phyloP scores from a whole-genome alignment of 2,113 vertebrate species.

The Montifringilla adamsi region DNA sequence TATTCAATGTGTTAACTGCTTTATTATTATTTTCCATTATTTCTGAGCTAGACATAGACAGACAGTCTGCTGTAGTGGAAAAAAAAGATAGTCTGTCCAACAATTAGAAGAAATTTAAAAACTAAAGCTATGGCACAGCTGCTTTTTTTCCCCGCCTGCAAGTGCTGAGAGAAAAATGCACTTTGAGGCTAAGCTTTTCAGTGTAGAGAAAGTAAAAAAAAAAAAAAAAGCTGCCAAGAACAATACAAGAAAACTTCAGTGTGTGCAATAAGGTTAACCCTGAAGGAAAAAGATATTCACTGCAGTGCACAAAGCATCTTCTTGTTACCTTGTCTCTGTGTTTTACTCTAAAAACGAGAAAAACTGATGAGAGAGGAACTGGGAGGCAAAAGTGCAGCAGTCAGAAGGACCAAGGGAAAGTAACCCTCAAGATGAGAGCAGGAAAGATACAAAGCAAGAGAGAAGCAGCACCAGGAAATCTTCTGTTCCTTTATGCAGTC shows the following conservation, averaged over 20 bases:
- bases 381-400: not conserved
- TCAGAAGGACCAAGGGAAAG: not conserved
- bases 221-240: not conserved
- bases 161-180: not conserved
- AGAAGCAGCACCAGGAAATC: not conserved
- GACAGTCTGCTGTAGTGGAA: not conserved
- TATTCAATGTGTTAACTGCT: not conserved
- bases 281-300: constrained; percentile 5
- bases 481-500: not conserved
- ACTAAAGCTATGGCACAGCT: not conserved
- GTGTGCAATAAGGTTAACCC: not conserved
- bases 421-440: not conserved
- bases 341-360: not conserved
- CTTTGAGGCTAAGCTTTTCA: not conserved
- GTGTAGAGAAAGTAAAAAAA: not conserved
- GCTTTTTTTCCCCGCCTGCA: not conserved
- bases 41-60: not conserved
- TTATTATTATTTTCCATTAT: not conserved
- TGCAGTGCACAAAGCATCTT: not conserved
- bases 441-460: not conserved
- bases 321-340: not conserved
- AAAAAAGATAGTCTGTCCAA: not conserved
- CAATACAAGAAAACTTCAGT: not conserved
- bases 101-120: not conserved
- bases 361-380: not conserved